Percentiles rank a stretch among this genome's conserved stretches.
phyloP scores from a whole-genome alignment of 1,140 invertebrate genomes.

The silkworm (Bombyx mori) region ASM3026992v2 NC_085114.1:14888001-14888500 shows the following conservation, averaged over 20 bases:
- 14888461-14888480: too few species aligned
- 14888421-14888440: constrained; percentile 68
- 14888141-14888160: too few species aligned
- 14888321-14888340: constrained; percentile 55
- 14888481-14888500: too few species aligned
- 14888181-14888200: too few species aligned
- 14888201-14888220: constrained; percentile 1
- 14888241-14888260: not conserved
- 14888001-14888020: too few species aligned
- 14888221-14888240: not conserved
- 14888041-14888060: too few species aligned
- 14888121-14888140: too few species aligned
- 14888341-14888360: constrained; percentile 18
- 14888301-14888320: constrained; percentile 56
- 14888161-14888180: too few species aligned
- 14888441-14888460: not conserved
- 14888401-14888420: constrained; percentile 70
- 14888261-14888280: not conserved
- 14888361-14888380: constrained; percentile 55
- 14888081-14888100: too few species aligned
- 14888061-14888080: too few species aligned
- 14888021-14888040: too few species aligned
- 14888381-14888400: constrained; percentile 61
- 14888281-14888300: constrained; percentile 25
- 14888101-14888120: too few species aligned